Evolutionary conservation across 2,113 vertebrate species (phyloP).

Genomic region (Cepphus grylle): DNA sequence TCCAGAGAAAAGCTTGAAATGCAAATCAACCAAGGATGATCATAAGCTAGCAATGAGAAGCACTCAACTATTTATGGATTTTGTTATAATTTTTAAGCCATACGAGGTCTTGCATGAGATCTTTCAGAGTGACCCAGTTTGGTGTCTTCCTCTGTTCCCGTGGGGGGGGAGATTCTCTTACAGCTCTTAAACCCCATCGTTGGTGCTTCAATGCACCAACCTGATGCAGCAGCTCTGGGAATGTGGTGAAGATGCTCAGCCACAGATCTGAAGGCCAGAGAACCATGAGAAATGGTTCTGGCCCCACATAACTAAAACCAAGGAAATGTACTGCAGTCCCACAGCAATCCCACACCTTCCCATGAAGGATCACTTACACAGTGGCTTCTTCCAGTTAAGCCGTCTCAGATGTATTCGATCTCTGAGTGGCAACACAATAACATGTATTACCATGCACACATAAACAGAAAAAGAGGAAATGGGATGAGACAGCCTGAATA

Average conservation of each 20-base stretch:
- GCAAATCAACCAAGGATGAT: background rate
- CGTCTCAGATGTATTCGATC: background rate
- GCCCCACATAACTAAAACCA: background rate
- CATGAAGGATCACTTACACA: fast-evolving
- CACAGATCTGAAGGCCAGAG: background rate
- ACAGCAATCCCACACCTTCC: background rate
- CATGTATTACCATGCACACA: background rate
- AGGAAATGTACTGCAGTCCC: background rate
- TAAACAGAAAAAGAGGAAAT: background rate
- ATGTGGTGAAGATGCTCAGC: background rate
- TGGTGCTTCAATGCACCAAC: background rate
- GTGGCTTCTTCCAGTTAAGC: background rate
- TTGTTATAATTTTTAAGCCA: background rate
- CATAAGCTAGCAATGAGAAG: background rate
- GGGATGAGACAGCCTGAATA: background rate
- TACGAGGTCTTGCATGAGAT: background rate
- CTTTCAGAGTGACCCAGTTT: background rate
- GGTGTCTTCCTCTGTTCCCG: background rate
- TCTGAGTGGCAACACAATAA: background rate
- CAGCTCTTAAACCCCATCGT: fast-evolving
- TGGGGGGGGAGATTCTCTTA: fast-evolving
- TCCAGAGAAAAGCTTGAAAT: background rate
- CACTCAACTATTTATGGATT: background rate
- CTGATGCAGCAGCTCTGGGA: background rate
- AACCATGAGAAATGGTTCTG: background rate